These are phyloP conservation scores for Dysmachus trigonus DNA, from an alignment of 2,888 invertebrate species.

Conservation along the genomic window DNA sequence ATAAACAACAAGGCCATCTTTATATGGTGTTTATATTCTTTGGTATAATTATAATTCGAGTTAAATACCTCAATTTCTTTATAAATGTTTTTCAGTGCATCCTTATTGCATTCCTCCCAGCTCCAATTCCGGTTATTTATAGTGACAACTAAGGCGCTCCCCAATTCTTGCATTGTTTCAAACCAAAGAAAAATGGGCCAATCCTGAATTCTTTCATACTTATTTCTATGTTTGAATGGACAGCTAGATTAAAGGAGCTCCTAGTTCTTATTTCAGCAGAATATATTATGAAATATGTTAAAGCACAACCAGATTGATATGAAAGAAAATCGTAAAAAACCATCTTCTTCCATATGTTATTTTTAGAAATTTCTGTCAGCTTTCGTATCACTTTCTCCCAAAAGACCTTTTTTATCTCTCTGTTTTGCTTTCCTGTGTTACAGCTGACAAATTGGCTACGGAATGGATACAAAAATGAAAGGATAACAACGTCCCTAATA, in stretches of 20 bases:
- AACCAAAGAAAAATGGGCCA: neutral
- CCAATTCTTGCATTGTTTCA: neutral
- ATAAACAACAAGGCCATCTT: neutral
- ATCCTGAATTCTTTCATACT: neutral
- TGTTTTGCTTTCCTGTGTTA: neutral
- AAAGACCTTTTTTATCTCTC: neutral
- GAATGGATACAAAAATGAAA: neutral
- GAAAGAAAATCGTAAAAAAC: neutral
- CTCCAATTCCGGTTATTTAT: neutral
- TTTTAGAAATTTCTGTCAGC: neutral
- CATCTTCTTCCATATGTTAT: neutral
- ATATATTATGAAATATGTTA: neutral
- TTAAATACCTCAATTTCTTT: neutral
- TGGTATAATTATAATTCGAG: neutral
- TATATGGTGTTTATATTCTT: neutral
- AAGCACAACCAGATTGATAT: neutral
- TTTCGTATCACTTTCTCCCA: neutral
- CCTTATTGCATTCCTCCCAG: neutral
- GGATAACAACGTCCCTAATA: neutral
- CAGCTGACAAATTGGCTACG: neutral
- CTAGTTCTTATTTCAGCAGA: neutral
- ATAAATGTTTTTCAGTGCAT: neutral
- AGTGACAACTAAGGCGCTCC: neutral
- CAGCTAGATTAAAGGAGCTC: neutral
- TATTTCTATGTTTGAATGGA: neutral